Base-by-base conservation (phyloP, 1,140 invertebrate genomes). In the Cyphomyrmex costatus region DNA sequence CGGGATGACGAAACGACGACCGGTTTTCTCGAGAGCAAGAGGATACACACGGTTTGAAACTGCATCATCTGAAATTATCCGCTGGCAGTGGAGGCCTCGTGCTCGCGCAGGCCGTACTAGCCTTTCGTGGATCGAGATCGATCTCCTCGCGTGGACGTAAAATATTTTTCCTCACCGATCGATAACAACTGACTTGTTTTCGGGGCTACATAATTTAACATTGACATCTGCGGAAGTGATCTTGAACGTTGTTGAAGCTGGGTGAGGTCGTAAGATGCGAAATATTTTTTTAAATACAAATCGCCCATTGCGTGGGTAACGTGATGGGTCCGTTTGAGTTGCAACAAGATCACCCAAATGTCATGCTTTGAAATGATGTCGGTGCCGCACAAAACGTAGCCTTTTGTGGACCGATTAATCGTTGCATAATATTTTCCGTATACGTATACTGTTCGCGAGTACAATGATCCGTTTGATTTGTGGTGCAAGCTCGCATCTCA, bases 1-100 rank as follows among this genome's bases (percentile, higher is more conserved):
- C 89, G 78, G 78, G 78, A 90, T 90, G 89, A 90, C 88, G 89
- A 90, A 90, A 90, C 85, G 79, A 79, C 88, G 89, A 90, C 89
- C 89, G 88, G 89, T 90, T 89, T 89, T 90, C 89, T 87, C 85
- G 51, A 58, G 78, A 68, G 79, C 77, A 84, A 84, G 78, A 85
- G 58, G 82, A 89, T 90, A 87, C 84, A 76, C 30, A 60, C n/a
- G 53, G 65, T 86, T 86, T 36, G 51, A 86, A 66, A 63, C 76
- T 84, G 79, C 78, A 87, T 90, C 78, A 78, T 87, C 71, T 86
- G 70, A 73, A 89, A 89, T 83, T 30, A 82, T 73, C 60, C 30
- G 46, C 46, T 24, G 56, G 36, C 70, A 53, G 42, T 61, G 63
- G 46, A 27, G 71, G 66, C 56, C 76, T 74, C 53, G 65, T 46